Percentiles rank a stretch among this genome's conserved stretches.
phyloP scores from a whole-genome alignment of 2,888 invertebrate species.

The Drosophila nigritarsus region DNA sequence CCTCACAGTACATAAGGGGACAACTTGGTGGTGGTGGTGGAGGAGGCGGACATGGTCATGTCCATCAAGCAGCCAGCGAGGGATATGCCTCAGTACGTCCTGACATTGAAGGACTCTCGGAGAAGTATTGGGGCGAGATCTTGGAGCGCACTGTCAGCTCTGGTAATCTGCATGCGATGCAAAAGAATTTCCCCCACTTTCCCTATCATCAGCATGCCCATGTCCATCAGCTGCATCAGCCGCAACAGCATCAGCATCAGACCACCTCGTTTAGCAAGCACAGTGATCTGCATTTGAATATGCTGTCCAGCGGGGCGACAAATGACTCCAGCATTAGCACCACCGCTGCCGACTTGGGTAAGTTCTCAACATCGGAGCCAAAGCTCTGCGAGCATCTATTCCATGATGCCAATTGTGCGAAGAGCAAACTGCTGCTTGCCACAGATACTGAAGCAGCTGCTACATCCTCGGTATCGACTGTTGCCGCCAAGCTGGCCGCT shows the following conservation, averaged over 20 bases:
- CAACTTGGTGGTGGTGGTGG: slow-evolving; percentile 52
- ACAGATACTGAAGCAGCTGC: slow-evolving; percentile 24
- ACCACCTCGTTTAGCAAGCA: slow-evolving; percentile 84
- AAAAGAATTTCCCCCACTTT: slow-evolving; percentile 84
- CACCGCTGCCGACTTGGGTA: slow-evolving; percentile 74
- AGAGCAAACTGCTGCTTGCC: slow-evolving; percentile 71
- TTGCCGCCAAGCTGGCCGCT: slow-evolving; percentile 56
- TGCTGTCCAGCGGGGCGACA: slow-evolving; percentile 42
- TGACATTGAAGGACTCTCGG: slow-evolving; percentile 89
- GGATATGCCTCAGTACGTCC: slow-evolving; percentile 82
- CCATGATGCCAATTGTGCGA: slow-evolving; percentile 85
- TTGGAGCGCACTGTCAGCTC: slow-evolving; percentile 91
- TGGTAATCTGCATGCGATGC: slow-evolving; percentile 90
- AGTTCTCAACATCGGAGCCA: slow-evolving; percentile 84
- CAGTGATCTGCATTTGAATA: slow-evolving; percentile 83
- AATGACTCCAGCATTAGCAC: slow-evolving; percentile 53
- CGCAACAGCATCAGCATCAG: slow-evolving; percentile 71
- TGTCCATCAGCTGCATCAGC: slow-evolving; percentile 59
- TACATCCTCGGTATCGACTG: slow-evolving; percentile 19
- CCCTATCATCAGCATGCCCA: slow-evolving; percentile 70
- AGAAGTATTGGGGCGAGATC: slow-evolving; percentile 92
- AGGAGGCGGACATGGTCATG: slow-evolving; percentile 38
- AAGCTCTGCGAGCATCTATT: slow-evolving; percentile 84
- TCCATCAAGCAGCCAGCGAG: slow-evolving; percentile 51
- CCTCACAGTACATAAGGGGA: slow-evolving; percentile 78